phyloP scores from a whole-genome alignment of 2,797 vertebrate genomes.

The Tauraco hartlaubi region DNA sequence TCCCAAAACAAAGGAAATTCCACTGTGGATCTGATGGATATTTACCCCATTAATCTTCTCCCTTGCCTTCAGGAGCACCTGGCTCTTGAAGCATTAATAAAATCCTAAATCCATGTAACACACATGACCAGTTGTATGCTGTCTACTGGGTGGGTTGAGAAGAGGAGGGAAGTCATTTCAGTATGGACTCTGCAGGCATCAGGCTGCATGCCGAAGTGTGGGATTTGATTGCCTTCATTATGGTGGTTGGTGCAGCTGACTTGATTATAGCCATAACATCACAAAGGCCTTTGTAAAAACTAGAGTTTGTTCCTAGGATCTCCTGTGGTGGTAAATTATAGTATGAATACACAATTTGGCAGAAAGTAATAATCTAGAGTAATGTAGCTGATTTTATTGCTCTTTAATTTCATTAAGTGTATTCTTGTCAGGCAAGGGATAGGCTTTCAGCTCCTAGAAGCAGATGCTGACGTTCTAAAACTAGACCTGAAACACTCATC shows the following conservation, averaged over 20 bases:
- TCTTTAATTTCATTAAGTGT: conserved; percentile 38
- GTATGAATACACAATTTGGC: conserved; percentile 48
- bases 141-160: neutral
- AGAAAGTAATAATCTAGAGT: conserved; percentile 65
- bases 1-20: neutral
- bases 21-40: neutral
- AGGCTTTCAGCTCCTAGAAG: neutral
- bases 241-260: neutral
- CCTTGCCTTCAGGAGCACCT: neutral
- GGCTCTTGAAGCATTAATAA: neutral
- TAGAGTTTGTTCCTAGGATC: neutral
- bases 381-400: conserved; percentile 54
- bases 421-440: conserved; percentile 13
- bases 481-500: neutral
- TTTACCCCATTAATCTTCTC: neutral
- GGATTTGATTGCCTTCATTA: conserved; percentile 28
- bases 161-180: neutral
- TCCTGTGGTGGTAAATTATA: conserved; percentile 59
- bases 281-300: conserved; percentile 17
- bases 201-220: neutral
- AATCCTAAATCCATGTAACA: neutral
- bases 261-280: neutral
- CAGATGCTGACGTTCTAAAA: conserved; percentile 10
- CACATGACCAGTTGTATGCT: accelerated
- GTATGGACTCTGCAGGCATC: neutral